Percentiles rank a stretch among this genome's conserved stretches.
Evolutionary conservation across 2,888 invertebrate genomes (phyloP).

Genomic region (Drosophila seclusa): DNA sequence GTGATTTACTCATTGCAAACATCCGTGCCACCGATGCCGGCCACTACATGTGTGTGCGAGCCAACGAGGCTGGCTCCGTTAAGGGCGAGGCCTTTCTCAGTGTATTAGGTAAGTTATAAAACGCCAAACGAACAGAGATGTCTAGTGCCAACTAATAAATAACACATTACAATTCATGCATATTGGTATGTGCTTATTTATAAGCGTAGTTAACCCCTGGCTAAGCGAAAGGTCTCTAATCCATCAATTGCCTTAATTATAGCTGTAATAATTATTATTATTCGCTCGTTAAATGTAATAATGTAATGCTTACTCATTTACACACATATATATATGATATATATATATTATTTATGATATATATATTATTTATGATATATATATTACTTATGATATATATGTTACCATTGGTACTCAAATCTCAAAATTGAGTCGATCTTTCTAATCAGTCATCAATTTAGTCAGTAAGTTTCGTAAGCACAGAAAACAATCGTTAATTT

Average conservation of each 20-base stretch:
- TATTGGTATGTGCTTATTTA: neutral
- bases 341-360: neutral
- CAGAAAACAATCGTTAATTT: neutral
- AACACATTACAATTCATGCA: slow-evolving; percentile 2
- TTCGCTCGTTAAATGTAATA: neutral
- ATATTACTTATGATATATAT: neutral
- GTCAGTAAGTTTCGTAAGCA: neutral
- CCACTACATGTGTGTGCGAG: slow-evolving; percentile 94
- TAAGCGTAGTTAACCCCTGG: neutral
- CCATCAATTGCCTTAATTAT: neutral
- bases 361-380: neutral
- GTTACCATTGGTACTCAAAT: too few species aligned
- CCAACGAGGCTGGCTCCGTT: slow-evolving; percentile 95
- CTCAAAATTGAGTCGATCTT: too few species aligned
- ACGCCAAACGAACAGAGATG: too few species aligned
- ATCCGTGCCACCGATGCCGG: slow-evolving; percentile 94
- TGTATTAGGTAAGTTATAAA: slow-evolving; percentile 89
- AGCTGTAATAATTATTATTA: neutral
- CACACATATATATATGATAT: neutral
- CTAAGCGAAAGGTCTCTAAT: neutral
- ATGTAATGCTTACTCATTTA: neutral
- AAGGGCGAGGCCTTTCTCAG: slow-evolving; percentile 92
- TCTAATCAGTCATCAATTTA: neutral
- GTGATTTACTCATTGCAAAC: slow-evolving; percentile 94
- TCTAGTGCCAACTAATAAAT: neutral